Conservation (phyloP, 2,797 vertebrate genomes). For the Alca torda region DNA sequence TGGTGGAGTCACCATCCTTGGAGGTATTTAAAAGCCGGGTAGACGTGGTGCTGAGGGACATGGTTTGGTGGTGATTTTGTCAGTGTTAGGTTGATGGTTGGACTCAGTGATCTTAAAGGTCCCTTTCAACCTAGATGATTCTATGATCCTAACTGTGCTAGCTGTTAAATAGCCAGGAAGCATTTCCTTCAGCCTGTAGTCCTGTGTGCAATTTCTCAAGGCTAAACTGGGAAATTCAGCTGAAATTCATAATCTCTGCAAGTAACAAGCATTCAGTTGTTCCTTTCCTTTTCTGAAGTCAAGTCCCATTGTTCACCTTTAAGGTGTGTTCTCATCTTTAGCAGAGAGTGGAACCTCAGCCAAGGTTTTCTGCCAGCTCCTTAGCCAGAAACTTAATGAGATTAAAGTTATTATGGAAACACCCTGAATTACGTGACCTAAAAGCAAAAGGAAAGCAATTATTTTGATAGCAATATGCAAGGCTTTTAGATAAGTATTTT, state of each 20-base stretch:
- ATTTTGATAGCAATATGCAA: not conserved
- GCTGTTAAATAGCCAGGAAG: not conserved
- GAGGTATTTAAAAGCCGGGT: not conserved
- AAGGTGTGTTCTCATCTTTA: not conserved
- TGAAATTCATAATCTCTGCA: not conserved
- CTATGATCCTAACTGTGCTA: too few species aligned
- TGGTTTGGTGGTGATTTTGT: not conserved
- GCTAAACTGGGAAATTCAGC: not conserved
- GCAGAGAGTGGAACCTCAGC: not conserved
- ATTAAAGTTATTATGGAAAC: not conserved
- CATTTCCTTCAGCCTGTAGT: not conserved
- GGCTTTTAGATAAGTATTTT: not conserved
- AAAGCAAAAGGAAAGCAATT: not conserved
- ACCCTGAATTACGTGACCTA: not conserved
- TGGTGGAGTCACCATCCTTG: not conserved
- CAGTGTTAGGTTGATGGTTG: not conserved
- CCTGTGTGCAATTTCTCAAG: not conserved
- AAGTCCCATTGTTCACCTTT: not conserved
- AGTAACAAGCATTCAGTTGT: fast-evolving
- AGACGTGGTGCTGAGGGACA: not conserved
- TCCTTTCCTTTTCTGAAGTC: not conserved
- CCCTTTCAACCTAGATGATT: not conserved
- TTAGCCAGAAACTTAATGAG: not conserved
- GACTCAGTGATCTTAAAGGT: not conserved
- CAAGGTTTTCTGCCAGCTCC: not conserved